Percentiles rank a stretch among this genome's conserved stretches.
phyloP scores from a whole-genome alignment of 2,797 vertebrate genomes.

The Siniperca obscura region DNA sequence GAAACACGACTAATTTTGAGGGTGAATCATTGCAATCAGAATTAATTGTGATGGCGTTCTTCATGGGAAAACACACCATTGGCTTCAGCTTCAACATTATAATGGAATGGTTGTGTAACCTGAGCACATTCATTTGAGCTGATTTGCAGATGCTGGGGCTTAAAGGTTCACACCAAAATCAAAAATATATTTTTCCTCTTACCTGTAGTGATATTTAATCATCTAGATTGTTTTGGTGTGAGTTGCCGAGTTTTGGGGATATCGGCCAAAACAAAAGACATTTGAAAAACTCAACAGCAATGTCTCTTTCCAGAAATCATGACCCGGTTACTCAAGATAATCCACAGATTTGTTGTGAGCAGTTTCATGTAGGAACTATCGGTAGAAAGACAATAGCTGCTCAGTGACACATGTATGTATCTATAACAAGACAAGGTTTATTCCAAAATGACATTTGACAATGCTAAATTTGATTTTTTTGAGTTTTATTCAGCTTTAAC shows the following conservation, averaged over 20 bases:
- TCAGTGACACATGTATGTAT: background rate
- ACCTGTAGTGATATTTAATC: no score
- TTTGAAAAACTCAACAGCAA: no score
- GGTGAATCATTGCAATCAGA: slow-evolving; percentile 79
- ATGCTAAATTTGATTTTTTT: background rate
- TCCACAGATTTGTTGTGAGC: no score
- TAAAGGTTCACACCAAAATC: no score
- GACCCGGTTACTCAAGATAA: no score
- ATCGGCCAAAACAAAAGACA: no score
- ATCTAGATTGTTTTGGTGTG: no score
- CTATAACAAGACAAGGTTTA: background rate
- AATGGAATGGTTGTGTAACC: slow-evolving; percentile 71
- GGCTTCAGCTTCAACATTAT: slow-evolving; percentile 53
- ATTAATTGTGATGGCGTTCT: slow-evolving; percentile 62
- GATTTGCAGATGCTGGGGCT: slow-evolving; percentile 44
- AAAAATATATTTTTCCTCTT: no score
- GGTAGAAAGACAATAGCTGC: no score
- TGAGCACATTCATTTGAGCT: slow-evolving; percentile 44
- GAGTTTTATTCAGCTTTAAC: background rate
- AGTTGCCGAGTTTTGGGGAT: no score
- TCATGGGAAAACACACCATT: slow-evolving; percentile 54
- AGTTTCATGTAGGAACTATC: no score
- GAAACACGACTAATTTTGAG: slow-evolving; percentile 72
- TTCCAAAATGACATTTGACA: background rate
- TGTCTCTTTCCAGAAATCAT: no score